These are phyloP conservation scores for Eulacestoma nigropectus DNA, from an alignment of 2,113 vertebrate species.

Conservation along the genomic window DNA sequence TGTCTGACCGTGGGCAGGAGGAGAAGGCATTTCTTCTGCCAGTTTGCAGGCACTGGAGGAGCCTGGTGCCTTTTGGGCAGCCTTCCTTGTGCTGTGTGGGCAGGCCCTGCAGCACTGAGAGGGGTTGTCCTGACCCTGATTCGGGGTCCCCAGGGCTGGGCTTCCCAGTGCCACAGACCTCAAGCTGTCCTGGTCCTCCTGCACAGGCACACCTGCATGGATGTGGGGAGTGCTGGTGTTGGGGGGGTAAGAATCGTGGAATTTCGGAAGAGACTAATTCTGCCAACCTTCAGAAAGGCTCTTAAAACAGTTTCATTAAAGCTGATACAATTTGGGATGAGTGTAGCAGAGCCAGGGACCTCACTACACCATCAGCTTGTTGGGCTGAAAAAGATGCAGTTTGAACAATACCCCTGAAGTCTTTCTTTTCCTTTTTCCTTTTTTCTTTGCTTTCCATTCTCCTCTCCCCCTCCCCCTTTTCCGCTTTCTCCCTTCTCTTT, in stretches of 20 bases:
- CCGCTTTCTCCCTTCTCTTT: neutral
- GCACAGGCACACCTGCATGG: neutral
- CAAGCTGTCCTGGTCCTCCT: neutral
- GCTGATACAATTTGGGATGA: neutral
- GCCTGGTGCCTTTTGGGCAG: neutral
- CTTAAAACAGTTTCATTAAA: neutral
- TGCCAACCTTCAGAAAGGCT: neutral
- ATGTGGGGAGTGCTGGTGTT: neutral
- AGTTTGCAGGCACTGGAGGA: neutral
- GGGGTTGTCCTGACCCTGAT: neutral
- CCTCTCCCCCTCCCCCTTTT: neutral
- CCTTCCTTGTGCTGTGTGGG: neutral
- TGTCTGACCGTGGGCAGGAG: neutral
- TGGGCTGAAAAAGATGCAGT: neutral
- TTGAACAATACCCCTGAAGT: neutral
- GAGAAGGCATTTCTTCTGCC: neutral
- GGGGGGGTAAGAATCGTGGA: fast-evolving
- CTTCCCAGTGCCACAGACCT: neutral
- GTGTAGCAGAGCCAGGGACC: neutral
- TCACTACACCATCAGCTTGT: neutral
- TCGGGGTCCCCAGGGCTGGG: fast-evolving
- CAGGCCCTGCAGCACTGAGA: neutral
- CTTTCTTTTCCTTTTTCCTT: neutral
- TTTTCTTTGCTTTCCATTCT: neutral
- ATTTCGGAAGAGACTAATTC: neutral